These are phyloP conservation scores for Diarsia dahlii DNA, from an alignment of 2,888 invertebrate species.

Conservation along the genomic window DNA sequence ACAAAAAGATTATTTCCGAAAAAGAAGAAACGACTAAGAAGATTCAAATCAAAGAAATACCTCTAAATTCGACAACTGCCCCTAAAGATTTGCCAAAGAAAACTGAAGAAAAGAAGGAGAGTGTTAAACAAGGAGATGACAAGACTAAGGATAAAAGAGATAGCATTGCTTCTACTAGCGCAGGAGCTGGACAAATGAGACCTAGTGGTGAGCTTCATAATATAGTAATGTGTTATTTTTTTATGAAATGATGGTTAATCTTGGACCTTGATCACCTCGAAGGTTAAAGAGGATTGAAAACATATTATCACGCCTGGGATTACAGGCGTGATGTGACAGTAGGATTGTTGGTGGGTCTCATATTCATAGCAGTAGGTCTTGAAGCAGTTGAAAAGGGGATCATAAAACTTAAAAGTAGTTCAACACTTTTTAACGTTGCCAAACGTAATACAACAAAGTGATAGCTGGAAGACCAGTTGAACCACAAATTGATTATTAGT, in stretches of 20 bases:
- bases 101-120: conserved; percentile 53
- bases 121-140: conserved; percentile 49
- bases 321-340: too few species aligned
- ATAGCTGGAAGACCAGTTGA: background rate
- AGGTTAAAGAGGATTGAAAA: background rate
- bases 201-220: conserved; percentile 65
- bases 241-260: background rate
- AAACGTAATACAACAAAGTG: background rate
- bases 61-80: conserved; percentile 39
- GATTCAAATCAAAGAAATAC: conserved; percentile 71
- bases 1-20: conserved; percentile 73
- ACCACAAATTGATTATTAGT: background rate
- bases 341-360: too few species aligned
- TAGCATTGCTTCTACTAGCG: conserved; percentile 46
- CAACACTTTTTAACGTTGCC: background rate
- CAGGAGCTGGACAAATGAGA: conserved; percentile 51
- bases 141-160: conserved; percentile 37
- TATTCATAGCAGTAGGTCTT: too few species aligned
- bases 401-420: too few species aligned
- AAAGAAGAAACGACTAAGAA: conserved; percentile 61
- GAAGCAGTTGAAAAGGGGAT: background rate
- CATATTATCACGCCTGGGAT: too few species aligned
- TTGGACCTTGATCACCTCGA: background rate
- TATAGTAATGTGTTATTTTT: background rate
- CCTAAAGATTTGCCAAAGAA: conserved; percentile 55